These are phyloP conservation scores for Limenitis arthemis DNA, from an alignment of 2,888 invertebrate genomes.

Conservation along the genomic window DNA sequence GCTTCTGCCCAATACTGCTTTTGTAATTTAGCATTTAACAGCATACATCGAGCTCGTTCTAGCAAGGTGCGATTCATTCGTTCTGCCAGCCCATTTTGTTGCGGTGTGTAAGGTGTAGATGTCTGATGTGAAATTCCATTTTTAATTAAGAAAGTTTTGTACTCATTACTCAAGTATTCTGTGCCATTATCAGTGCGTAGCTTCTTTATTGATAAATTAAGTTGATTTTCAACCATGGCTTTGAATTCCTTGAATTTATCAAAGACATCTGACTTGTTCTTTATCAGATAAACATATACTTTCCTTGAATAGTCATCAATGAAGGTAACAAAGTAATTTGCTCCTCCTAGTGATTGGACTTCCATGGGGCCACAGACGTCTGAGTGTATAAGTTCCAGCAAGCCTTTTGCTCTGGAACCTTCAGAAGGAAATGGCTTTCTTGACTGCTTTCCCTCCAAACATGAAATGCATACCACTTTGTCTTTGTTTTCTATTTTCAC, in stretches of 20 bases:
- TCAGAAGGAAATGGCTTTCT: conserved; percentile 15
- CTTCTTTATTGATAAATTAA: conserved; percentile 13
- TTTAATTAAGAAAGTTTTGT: conserved; percentile 28
- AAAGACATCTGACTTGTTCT: conserved; percentile 8
- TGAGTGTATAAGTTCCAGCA: conserved; percentile 17
- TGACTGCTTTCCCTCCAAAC: conserved; percentile 17
- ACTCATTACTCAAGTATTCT: conserved; percentile 9
- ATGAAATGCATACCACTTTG: conserved; percentile 7
- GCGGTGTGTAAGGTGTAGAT: conserved; percentile 29
- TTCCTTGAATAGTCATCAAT: conserved; percentile 18
- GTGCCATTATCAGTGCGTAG: conserved; percentile 10
- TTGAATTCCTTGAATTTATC: conserved; percentile 11
- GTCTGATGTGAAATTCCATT: conserved; percentile 29
- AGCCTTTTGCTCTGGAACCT: conserved; percentile 13
- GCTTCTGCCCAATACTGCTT: conserved; percentile 8
- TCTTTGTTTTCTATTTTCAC: too few relatives aligned
- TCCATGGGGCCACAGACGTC: conserved; percentile 22
- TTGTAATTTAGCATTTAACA: conserved; percentile 6
- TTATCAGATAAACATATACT: conserved; percentile 13
- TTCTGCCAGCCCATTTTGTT: conserved; percentile 35
- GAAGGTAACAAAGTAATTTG: conserved; percentile 10
- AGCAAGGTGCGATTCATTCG: conserved; percentile 21
- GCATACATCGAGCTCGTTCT: conserved; percentile 7
- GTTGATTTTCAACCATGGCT: conserved; percentile 12
- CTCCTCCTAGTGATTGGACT: not conserved